Evolutionary conservation across 2,797 vertebrate genomes (phyloP).

Genomic region (Hafferia zeledoni): DNA sequence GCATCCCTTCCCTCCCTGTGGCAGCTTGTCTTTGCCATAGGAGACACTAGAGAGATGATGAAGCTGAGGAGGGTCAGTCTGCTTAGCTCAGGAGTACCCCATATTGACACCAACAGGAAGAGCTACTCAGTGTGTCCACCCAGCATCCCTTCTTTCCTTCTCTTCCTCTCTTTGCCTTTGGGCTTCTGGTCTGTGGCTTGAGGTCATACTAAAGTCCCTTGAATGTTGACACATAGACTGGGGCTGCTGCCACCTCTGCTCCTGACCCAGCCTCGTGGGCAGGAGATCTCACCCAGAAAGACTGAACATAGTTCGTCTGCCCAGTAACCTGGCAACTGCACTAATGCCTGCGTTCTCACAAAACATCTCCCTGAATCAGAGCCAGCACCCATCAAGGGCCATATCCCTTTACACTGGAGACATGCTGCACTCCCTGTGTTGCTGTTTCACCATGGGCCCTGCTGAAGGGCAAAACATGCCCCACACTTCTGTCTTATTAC

Average conservation of each 20-base stretch:
- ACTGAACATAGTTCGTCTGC: conserved; percentile 38
- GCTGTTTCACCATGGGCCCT: neutral
- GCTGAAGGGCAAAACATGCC: neutral
- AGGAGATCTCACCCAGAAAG: neutral
- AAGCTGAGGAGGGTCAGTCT: neutral
- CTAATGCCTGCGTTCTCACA: neutral
- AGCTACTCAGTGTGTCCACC: neutral
- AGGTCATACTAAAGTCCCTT: neutral
- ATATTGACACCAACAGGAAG: neutral
- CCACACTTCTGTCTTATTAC: neutral
- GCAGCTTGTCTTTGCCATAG: neutral
- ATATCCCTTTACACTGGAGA: neutral
- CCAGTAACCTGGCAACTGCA: conserved; percentile 52
- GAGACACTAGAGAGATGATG: neutral
- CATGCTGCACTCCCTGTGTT: neutral
- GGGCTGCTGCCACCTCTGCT: neutral
- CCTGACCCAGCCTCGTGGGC: neutral
- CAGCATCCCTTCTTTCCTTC: neutral
- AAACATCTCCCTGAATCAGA: conserved; percentile 14
- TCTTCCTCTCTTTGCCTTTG: neutral
- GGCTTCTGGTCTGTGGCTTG: neutral
- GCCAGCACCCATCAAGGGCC: neutral
- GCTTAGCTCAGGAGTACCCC: neutral
- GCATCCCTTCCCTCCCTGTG: neutral
- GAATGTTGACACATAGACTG: neutral